Evolutionary conservation across 2,888 invertebrate species (phyloP).

Genomic region (Stenolophus ochropezus): DNA sequence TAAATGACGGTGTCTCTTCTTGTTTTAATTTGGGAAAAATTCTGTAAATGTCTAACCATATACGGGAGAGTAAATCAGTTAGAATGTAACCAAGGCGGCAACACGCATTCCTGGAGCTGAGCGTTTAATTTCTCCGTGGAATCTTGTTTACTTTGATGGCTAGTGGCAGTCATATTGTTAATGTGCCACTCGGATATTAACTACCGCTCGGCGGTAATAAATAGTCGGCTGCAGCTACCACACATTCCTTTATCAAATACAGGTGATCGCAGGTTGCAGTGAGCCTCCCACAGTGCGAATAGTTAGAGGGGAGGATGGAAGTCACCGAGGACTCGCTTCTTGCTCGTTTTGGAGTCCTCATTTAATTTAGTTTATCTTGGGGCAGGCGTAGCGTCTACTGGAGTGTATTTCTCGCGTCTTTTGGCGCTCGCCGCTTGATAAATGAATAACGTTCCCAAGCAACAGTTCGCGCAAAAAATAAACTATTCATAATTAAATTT

Average conservation of each 20-base stretch:
- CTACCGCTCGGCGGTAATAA: constrained; percentile 37
- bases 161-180: constrained; percentile 56
- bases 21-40: neutral
- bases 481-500: constrained; percentile 58
- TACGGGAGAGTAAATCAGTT: neutral
- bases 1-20: neutral
- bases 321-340: no score
- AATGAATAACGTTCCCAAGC: constrained; percentile 58
- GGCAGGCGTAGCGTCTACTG: neutral
- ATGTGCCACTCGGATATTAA: constrained; percentile 53
- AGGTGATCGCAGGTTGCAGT: no score
- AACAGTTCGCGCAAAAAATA: constrained; percentile 46
- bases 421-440: constrained; percentile 57
- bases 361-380: constrained; percentile 30
- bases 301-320: neutral
- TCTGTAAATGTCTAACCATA: neutral
- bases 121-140: constrained; percentile 40
- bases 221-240: neutral
- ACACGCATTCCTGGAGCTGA: constrained; percentile 19
- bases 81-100: constrained; percentile 5
- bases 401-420: constrained; percentile 16
- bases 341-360: neutral
- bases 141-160: constrained; percentile 58
- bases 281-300: no score
- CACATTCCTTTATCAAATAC: no score